Conservation (phyloP, 2,113 vertebrate genomes). For the Oriolus oriolus region DNA sequence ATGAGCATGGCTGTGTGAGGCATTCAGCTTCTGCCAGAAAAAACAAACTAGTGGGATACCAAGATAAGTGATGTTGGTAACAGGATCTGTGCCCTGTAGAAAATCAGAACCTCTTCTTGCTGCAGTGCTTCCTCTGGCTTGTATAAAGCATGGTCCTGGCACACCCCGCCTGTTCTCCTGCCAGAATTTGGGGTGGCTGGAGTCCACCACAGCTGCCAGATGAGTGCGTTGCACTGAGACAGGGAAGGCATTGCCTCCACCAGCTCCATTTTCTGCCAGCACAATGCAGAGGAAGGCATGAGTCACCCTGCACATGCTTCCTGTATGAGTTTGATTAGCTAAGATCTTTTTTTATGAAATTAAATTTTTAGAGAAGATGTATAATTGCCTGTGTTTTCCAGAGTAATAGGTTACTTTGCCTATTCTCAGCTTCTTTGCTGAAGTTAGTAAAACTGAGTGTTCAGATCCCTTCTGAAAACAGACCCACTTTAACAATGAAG, state of each 20-base stretch:
- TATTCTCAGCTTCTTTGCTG: neutral
- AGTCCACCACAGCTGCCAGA: constrained; percentile 12
- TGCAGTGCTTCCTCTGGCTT: neutral
- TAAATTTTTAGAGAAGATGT: neutral
- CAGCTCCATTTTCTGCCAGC: neutral
- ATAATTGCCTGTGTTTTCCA: neutral
- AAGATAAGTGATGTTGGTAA: neutral
- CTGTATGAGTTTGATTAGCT: neutral
- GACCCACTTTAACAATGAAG: neutral
- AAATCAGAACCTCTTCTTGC: neutral
- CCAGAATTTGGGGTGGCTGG: neutral
- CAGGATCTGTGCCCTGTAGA: neutral
- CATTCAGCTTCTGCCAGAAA: neutral
- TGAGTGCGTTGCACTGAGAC: neutral
- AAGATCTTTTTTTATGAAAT: neutral
- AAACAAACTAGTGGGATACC: neutral
- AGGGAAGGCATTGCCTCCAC: neutral
- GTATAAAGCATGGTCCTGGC: neutral
- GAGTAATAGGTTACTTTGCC: neutral
- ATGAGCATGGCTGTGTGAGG: neutral
- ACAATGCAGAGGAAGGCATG: neutral
- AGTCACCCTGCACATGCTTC: neutral
- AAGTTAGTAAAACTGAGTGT: neutral
- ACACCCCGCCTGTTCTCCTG: neutral
- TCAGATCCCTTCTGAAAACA: neutral